These are phyloP conservation scores for Eulemur mongoz DNA, from an alignment of 2,797 vertebrate species.

Conservation along the genomic window DNA sequence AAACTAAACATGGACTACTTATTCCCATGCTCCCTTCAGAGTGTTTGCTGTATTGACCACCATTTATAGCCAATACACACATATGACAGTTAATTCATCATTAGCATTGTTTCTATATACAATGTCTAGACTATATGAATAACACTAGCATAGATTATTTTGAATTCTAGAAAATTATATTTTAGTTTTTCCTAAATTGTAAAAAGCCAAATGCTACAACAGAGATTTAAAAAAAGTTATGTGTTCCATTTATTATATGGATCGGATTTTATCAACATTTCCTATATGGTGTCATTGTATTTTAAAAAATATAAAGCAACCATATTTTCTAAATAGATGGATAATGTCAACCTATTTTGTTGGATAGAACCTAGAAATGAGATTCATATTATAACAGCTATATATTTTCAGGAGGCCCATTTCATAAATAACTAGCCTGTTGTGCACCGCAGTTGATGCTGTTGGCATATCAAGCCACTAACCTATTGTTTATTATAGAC, in stretches of 20 bases:
- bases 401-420: conserved; percentile 75
- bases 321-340: conserved; percentile 61
- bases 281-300: conserved; percentile 54
- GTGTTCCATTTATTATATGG: background rate
- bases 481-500: conserved; percentile 77
- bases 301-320: conserved; percentile 68
- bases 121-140: background rate
- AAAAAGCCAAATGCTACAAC: background rate
- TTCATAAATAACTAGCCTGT: conserved; percentile 84
- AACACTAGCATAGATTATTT: background rate
- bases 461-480: conserved; percentile 79
- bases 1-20: background rate
- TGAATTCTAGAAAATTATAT: background rate
- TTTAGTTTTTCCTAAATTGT: background rate
- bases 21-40: background rate
- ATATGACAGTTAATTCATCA: background rate
- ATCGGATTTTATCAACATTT: conserved; percentile 28
- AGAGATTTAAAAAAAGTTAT: background rate
- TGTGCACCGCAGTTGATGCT: conserved; percentile 82
- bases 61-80: background rate
- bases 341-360: conserved; percentile 73
- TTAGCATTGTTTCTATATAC: background rate
- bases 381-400: conserved; percentile 75
- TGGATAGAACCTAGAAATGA: conserved; percentile 75
- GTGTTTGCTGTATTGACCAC: background rate